Percentiles rank a stretch among this genome's conserved stretches.
Conservation (phyloP, 2,113 vertebrate genomes). For the Bujurquina vittata region DNA sequence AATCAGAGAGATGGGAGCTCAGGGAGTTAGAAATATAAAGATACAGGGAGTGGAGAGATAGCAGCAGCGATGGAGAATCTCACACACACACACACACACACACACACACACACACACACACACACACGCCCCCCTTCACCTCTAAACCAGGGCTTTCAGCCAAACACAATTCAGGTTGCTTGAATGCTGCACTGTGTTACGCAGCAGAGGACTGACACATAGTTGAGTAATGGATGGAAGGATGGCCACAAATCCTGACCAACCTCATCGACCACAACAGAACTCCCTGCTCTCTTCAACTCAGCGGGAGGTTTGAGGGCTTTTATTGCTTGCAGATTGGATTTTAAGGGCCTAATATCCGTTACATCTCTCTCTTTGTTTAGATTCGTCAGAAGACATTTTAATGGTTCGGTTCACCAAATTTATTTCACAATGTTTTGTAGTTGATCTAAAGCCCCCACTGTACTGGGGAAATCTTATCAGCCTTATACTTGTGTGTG, state of each 20-base stretch:
- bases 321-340: constrained; percentile 35
- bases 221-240: constrained; percentile 4
- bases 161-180: constrained; percentile 17
- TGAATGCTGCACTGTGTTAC: constrained; percentile 23
- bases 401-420: neutral
- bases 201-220: constrained; percentile 9
- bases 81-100: neutral
- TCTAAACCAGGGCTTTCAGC: neutral
- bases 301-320: constrained; percentile 15
- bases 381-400: neutral
- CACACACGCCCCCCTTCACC: constrained; percentile 1
- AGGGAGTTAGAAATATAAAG: constrained; percentile 17
- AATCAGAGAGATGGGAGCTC: constrained; percentile 21
- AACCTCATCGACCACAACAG: constrained; percentile 14
- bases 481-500: neutral
- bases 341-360: neutral
- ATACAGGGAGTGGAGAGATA: constrained; percentile 3
- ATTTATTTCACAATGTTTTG: neutral
- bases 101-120: neutral
- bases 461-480: constrained; percentile 1
- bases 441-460: neutral
- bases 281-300: constrained; percentile 13
- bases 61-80: neutral
- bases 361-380: neutral
- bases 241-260: constrained; percentile 18